Percentiles rank a stretch among this genome's conserved stretches.
Conservation (phyloP, 2,113 vertebrate genomes). For the Leptodactylus fuscus region DNA sequence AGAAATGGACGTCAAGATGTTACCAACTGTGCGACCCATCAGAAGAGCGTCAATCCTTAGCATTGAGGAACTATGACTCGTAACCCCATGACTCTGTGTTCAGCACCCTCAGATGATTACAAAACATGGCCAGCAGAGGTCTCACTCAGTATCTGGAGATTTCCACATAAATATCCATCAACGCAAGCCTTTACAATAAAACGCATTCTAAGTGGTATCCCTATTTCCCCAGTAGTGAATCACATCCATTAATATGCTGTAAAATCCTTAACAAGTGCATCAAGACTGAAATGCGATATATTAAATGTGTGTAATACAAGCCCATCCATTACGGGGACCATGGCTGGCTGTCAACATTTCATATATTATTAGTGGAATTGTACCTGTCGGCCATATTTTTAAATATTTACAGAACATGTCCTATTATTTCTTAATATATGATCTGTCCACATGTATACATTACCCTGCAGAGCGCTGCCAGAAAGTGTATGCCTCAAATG, state of each 20-base stretch:
- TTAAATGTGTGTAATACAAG: slow-evolving; percentile 26
- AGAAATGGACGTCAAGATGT: too few relatives aligned
- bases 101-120: neutral
- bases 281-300: slow-evolving; percentile 26
- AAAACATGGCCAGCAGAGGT: neutral
- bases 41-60: too few relatives aligned
- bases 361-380: slow-evolving; percentile 15
- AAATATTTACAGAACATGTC: neutral
- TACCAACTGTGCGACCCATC: too few relatives aligned
- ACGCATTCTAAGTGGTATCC: neutral
- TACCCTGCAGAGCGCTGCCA: neutral
- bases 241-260: slow-evolving; percentile 29
- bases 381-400: slow-evolving; percentile 34
- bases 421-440: slow-evolving; percentile 45
- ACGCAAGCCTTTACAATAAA: neutral
- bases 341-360: slow-evolving; percentile 23
- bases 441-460: slow-evolving; percentile 31
- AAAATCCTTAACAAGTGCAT: slow-evolving; percentile 47
- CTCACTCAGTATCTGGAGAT: neutral
- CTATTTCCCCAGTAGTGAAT: slow-evolving; percentile 36
- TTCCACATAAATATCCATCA: neutral
- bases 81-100: too few relatives aligned
- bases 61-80: too few relatives aligned
- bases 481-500: slow-evolving; percentile 4
- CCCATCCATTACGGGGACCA: neutral